phyloP scores from a whole-genome alignment of 35 echinoderm and acorn worm genomes.

The Lytechinus variegatus region DNA sequence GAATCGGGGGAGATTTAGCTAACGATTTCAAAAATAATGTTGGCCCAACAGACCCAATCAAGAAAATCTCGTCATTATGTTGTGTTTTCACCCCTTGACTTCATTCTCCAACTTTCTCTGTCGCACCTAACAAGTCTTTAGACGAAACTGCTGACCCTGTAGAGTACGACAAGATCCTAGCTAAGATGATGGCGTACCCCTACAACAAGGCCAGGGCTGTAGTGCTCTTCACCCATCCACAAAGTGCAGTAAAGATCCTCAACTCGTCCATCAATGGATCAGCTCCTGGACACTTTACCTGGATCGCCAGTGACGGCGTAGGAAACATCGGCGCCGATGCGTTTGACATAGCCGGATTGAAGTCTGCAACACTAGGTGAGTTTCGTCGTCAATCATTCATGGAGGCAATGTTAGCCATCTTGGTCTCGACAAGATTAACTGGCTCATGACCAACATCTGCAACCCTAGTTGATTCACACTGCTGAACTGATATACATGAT shows the following conservation, averaged over 20 bases:
- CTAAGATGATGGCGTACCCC: conserved; percentile 48
- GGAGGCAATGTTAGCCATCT: no score
- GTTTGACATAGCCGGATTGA: background rate
- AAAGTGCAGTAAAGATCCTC: conserved; percentile 59
- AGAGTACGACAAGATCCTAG: conserved; percentile 26
- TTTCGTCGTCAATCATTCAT: background rate
- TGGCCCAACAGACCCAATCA: no score
- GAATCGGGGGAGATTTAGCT: no score
- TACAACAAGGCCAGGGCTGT: conserved; percentile 70
- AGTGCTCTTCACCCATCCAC: conserved; percentile 74
- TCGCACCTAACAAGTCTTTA: background rate
- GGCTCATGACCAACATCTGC: no score
- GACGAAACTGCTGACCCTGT: background rate
- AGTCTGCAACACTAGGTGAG: conserved; percentile 56
- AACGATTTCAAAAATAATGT: no score
- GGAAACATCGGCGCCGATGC: conserved; percentile 57
- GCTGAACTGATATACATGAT: no score
- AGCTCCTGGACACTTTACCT: conserved; percentile 64
- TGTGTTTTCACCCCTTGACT: no score
- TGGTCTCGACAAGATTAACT: no score
- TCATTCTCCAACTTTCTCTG: no score
- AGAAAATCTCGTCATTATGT: no score
- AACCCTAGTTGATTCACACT: no score
- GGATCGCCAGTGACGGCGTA: conserved; percentile 77
- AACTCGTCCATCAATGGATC: conserved; percentile 43